These are phyloP conservation scores for Scomber japonicus DNA, from an alignment of 2,113 vertebrate species.

Conservation along the genomic window DNA sequence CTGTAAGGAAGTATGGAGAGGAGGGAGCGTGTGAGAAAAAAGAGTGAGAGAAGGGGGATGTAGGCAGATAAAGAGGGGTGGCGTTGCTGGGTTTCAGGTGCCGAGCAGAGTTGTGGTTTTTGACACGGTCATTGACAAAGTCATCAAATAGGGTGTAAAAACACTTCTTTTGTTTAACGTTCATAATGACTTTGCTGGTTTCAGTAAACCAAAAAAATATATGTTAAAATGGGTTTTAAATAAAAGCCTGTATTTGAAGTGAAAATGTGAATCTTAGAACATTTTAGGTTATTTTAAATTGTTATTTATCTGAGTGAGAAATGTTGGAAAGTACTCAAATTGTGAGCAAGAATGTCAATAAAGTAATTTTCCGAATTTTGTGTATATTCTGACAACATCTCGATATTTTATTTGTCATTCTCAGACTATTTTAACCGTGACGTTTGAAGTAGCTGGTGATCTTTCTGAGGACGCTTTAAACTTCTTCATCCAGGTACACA, in stretches of 20 bases:
- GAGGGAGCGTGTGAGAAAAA: slow-evolving; percentile 35
- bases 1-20: slow-evolving; percentile 73
- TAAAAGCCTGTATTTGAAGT: background rate
- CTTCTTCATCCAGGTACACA: slow-evolving; percentile 91
- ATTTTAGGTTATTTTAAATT: background rate
- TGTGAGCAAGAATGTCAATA: too few relatives aligned
- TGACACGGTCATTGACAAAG: slow-evolving; percentile 60
- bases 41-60: background rate
- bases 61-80: slow-evolving; percentile 30
- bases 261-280: slow-evolving; percentile 1
- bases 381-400: background rate
- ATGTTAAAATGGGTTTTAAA: slow-evolving; percentile 8
- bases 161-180: slow-evolving; percentile 52
- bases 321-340: background rate
- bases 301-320: background rate
- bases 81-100: slow-evolving; percentile 55
- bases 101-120: slow-evolving; percentile 59
- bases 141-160: slow-evolving; percentile 66
- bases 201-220: slow-evolving; percentile 22
- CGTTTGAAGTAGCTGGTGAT: slow-evolving; percentile 92
- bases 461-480: slow-evolving; percentile 91
- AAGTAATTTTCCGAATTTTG: background rate
- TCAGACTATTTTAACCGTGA: slow-evolving; percentile 93
- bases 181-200: slow-evolving; percentile 52
- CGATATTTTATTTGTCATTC: background rate